Percentiles rank a stretch among this genome's conserved stretches.
Conservation (phyloP, 2,113 vertebrate species). For the Orientallactaga bullata region DNA sequence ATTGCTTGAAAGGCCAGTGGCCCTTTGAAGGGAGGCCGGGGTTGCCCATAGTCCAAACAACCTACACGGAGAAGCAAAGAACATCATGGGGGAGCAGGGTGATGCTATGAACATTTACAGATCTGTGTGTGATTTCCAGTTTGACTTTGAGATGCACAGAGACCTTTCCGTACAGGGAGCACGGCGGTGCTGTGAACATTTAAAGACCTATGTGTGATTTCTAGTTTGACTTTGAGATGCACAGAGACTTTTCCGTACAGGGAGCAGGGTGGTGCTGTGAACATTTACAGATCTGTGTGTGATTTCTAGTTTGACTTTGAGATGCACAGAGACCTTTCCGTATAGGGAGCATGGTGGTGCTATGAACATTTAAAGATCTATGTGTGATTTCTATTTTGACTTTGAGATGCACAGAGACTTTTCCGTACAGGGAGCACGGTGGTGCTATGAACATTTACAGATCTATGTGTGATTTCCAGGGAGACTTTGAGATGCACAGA, state of each 20-base stretch:
- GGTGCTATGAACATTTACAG: slow-evolving; percentile 41
- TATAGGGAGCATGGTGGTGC: too few relatives aligned
- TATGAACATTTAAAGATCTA: slow-evolving; percentile 35
- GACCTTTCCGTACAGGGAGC: neutral
- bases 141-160: neutral
- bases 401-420: slow-evolving; percentile 37
- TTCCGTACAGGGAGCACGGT: neutral
- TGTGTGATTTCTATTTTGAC: neutral
- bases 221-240: neutral
- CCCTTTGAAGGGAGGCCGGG: neutral
- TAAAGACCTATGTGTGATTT: slow-evolving; percentile 34
- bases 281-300: slow-evolving; percentile 47
- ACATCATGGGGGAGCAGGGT: too few relatives aligned
- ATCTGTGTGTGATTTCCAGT: neutral
- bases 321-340: slow-evolving; percentile 29
- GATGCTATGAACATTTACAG: slow-evolving; percentile 38
- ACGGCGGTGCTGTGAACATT: neutral
- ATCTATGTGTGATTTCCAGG: neutral
- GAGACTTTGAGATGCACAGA: neutral
- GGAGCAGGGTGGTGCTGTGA: too few relatives aligned
- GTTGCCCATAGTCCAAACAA: too few relatives aligned
- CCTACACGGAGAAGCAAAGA: too few relatives aligned
- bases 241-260: slow-evolving; percentile 21
- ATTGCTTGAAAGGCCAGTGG: neutral
- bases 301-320: neutral